Conservation (phyloP, 2,797 vertebrate genomes). For the Myotis myotis region DNA sequence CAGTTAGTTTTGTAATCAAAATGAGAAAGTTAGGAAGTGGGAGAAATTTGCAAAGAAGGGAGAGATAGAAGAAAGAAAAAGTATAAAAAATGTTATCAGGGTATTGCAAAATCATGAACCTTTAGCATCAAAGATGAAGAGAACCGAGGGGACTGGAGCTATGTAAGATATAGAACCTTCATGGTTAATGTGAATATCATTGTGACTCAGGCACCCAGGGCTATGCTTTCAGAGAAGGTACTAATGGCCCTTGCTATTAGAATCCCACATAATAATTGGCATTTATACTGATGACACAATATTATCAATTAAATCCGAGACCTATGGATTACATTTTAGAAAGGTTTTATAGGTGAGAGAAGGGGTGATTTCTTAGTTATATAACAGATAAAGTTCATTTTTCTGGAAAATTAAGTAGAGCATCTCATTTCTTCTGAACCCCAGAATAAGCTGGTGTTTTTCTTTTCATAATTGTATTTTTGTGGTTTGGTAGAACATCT, state of each 20-base stretch:
- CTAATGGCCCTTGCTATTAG: neutral
- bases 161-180: neutral
- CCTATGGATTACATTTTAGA: constrained; percentile 7
- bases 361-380: neutral
- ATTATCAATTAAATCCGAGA: neutral
- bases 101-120: neutral
- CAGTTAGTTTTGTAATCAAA: constrained; percentile 9
- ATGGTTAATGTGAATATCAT: neutral
- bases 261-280: neutral
- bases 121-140: neutral
- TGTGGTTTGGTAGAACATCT: neutral
- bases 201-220: neutral
- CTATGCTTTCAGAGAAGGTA: neutral
- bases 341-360: neutral
- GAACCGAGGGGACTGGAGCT: neutral
- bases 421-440: neutral
- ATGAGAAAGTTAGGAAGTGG: constrained; percentile 11
- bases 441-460: neutral
- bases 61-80: neutral
- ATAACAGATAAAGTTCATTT: constrained; percentile 42
- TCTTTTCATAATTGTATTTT: constrained; percentile 15
- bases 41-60: neutral
- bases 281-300: neutral
- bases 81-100: neutral
- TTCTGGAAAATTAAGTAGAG: constrained; percentile 39